Evolutionary conservation across 2,797 vertebrate species (phyloP), one percentile per base, ranked within the genome.

Genomic region (Poeciliopsis gracilis): DNA sequence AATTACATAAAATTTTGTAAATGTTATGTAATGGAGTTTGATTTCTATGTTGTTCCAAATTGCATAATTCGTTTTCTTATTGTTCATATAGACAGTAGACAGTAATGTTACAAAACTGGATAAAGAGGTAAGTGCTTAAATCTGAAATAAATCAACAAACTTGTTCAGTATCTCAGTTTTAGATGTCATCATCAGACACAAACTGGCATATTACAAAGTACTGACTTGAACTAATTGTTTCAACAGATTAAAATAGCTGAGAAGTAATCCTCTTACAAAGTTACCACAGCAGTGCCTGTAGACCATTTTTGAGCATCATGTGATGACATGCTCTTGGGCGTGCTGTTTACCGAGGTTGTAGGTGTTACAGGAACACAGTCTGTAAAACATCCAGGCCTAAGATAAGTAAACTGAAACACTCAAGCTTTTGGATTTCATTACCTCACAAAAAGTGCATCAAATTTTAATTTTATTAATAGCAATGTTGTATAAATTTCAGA

Each of bases 171-270:
- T 30, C 25, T 63, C 15, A 43, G 51, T 61, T 78, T 25, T 43
- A 23, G 3, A n/a, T 23, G 79, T 7, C 5, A 46, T 71, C 33
- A 45, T 20, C 53, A 49, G 28, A 70, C 36, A 80, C 69, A 73
- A 69, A 81, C 2, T 77, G 7, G 47, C 63, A 38, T 38, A 72
- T 57, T 16, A 53, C 72, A 82, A 82, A 59, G 41, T 73, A 83
- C 83, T 73, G 78, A 85, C 38, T 67, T 71, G 75, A 41, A 79
- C 85, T 71, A 82, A 84, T 82, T 30, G 81, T 83, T 88, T 81
- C 89, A 95, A 93, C 93, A 90, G 91, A 94, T 96, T 93, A 93
- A 93, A 94, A 95, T 94, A 88, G 81, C 90, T 94, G 63, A 84
- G 85, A 75, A 82, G 81, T 95, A 94, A 95, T 96, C 94, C 88